Base-by-base conservation (phyloP, 2,113 vertebrate genomes). In the Ceratotherium simum region DNA sequence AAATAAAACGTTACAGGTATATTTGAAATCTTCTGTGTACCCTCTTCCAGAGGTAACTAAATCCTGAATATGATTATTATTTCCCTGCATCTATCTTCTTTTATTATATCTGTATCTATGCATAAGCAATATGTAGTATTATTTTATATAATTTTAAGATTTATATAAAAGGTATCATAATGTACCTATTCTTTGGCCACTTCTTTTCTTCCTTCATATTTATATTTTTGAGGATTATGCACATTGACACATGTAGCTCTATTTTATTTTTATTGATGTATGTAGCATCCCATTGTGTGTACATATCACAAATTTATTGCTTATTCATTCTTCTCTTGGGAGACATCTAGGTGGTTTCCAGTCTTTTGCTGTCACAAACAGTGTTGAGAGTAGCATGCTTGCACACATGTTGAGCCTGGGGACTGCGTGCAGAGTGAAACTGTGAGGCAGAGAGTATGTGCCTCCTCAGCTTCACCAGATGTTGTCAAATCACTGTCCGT, bases 1-100 rank as follows among this genome's bases (percentile, higher is more conserved):
- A 89, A 84, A 56, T 88, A 76, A 89, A 92, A 56, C 70, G 46
- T 67, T 95, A n/a, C 7, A 95, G 27, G 80, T 83, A 12, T 72
- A 81, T 64, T 42, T 90, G 75, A 91, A 97, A 87, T 17, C 9
- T 8, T 96, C 11, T 87, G 12, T 79, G 6, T 76, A 48, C 7
- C 54, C 17, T 60, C 51, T 84, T 84, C 17, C 11, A 89, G 25
- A 84, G 31, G 16, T 39, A 72, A 31, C 20, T 91, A 46, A 93
- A 56, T 72, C 70, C 42, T 93, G 76, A 96, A 25, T 69, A 18
- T 88, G 67, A 9, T 58, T 84, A 29, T 83, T 83, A 81, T 65
- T 96, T 90, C n/a, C 27, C 67, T 90, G 21, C 8, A 58, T 78
- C 39, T 69, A 18, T 85, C 6, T 83, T 87, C 29, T 96, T 73